Conservation (phyloP, 2,888 invertebrate species). For the Meganola albula region DNA sequence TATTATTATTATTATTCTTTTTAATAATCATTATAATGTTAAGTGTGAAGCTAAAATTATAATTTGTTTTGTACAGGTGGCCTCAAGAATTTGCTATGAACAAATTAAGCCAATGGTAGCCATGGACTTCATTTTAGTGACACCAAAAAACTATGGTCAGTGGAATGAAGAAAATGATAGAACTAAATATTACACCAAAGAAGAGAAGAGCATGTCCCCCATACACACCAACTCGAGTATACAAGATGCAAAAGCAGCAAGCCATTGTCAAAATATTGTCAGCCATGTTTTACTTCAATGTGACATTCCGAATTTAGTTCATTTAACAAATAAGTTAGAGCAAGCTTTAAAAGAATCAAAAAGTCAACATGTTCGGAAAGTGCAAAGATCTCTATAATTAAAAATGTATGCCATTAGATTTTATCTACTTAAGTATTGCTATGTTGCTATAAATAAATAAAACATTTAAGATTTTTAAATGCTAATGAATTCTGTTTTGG, state of each 20-base stretch:
- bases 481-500: no score
- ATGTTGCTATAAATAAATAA: no score
- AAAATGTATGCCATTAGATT: no score
- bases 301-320: constrained; percentile 74
- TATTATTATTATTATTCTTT: no score
- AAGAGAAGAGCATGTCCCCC: constrained; percentile 20
- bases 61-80: constrained; percentile 42
- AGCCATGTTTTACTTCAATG: constrained; percentile 66
- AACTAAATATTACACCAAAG: constrained; percentile 13
- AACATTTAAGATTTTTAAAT: no score
- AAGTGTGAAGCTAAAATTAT: no score
- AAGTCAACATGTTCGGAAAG: constrained; percentile 75
- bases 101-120: constrained; percentile 56
- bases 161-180: constrained; percentile 24
- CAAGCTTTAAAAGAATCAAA: constrained; percentile 76
- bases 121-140: constrained; percentile 58
- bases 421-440: no score
- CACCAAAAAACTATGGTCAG: constrained; percentile 51
- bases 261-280: constrained; percentile 61
- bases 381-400: constrained; percentile 63
- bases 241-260: constrained; percentile 59
- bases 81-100: constrained; percentile 44
- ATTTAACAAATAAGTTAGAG: constrained; percentile 73
- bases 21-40: no score
- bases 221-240: constrained; percentile 44